Percentiles rank a stretch among this genome's conserved stretches.
phyloP scores from a whole-genome alignment of 2,888 invertebrate species.

The Tachina fera region DNA sequence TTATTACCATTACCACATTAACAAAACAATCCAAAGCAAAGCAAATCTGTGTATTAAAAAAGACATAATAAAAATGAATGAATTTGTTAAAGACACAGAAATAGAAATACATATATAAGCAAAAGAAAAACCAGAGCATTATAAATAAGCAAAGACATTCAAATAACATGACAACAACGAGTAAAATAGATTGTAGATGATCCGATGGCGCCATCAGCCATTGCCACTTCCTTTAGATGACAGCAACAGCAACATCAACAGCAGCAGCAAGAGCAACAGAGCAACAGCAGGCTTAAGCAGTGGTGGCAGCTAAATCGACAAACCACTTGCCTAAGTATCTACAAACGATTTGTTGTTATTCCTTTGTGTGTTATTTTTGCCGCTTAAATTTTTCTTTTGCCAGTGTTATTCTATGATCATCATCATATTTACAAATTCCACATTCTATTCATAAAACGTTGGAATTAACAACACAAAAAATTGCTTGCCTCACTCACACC shows the following conservation, averaged over 20 bases:
- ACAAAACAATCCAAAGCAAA: conserved; percentile 36
- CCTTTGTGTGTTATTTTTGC: neutral
- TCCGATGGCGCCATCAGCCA: conserved; percentile 75
- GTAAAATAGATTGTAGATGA: conserved; percentile 77
- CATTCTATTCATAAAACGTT: conserved; percentile 9
- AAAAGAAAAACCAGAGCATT: conserved; percentile 34
- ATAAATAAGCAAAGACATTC: conserved; percentile 57
- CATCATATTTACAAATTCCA: conserved; percentile 21
- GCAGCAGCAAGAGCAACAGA: conserved; percentile 15
- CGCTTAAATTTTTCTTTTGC: conserved; percentile 10
- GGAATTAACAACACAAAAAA: conserved; percentile 14
- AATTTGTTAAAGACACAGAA: conserved; percentile 58
- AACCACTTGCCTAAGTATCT: conserved; percentile 51
- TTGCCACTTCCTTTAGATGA: conserved; percentile 69
- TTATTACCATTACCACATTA: conserved; percentile 56
- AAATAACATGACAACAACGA: conserved; percentile 73
- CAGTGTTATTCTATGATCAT: conserved; percentile 39
- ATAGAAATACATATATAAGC: neutral
- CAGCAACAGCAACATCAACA: conserved; percentile 11
- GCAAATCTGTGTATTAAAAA: conserved; percentile 33
- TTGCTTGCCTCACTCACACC: conserved; percentile 22
- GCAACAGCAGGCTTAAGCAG: conserved; percentile 7
- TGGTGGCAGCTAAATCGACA: conserved; percentile 45
- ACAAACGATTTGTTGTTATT: conserved; percentile 44
- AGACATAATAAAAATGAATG: conserved; percentile 55